A percentile compares a stretch with the other conserved stretches of the same genome.
Conservation (phyloP, 2,113 vertebrate genomes). For the Lophura nycthemera region DNA sequence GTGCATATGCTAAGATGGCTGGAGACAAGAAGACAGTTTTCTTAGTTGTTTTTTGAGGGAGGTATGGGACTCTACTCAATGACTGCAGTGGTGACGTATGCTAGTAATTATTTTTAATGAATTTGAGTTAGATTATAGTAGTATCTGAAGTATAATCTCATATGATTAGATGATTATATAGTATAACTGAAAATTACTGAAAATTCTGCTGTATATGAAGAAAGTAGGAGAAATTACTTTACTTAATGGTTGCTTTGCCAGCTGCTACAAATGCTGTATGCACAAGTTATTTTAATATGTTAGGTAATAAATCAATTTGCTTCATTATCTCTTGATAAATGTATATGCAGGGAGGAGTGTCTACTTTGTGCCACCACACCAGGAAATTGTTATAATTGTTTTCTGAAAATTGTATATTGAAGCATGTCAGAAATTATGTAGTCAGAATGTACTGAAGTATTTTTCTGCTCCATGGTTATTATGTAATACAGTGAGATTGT, state of each 20-base stretch:
- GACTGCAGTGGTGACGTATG: fast-evolving
- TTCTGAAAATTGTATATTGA: background rate
- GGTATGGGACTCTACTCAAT: background rate
- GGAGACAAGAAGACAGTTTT: background rate
- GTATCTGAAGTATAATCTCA: background rate
- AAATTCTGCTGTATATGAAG: background rate
- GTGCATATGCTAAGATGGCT: background rate
- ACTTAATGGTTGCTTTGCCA: background rate
- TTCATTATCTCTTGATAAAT: background rate
- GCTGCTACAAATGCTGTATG: background rate
- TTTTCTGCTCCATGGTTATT: background rate
- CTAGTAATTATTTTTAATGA: background rate
- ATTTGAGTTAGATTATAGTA: background rate
- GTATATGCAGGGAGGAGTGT: background rate
- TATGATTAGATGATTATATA: background rate
- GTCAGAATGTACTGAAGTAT: background rate
- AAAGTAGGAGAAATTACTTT: background rate
- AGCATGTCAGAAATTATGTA: background rate
- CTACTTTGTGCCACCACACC: background rate
- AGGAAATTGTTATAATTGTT: background rate
- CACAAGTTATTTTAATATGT: background rate
- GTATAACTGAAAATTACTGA: background rate
- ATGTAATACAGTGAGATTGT: background rate
- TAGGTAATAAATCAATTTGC: background rate
- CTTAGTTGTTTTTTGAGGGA: background rate